Evolutionary conservation across 2,888 invertebrate species (phyloP).

Genomic region (Apocheima hispidaria): DNA sequence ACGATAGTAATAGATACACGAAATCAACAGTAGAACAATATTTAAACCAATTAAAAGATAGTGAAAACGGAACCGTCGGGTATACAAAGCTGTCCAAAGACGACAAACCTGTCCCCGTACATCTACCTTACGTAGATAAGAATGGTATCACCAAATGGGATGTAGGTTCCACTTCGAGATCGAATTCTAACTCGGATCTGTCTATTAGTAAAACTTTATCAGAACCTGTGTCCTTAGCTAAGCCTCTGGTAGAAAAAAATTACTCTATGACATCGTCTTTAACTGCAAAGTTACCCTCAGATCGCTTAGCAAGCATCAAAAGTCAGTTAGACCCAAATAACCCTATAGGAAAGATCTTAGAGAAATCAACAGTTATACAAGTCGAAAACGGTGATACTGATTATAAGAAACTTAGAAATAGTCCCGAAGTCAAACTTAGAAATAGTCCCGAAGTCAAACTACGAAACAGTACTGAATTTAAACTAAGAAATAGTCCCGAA

Average conservation of each 20-base stretch:
- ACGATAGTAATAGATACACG: slow-evolving; percentile 66
- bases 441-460: slow-evolving; percentile 52
- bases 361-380: slow-evolving; percentile 81
- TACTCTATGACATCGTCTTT: slow-evolving; percentile 71
- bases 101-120: slow-evolving; percentile 79
- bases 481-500: slow-evolving; percentile 39
- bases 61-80: slow-evolving; percentile 73
- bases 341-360: slow-evolving; percentile 82
- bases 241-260: slow-evolving; percentile 66
- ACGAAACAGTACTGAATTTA: slow-evolving; percentile 49
- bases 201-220: slow-evolving; percentile 80
- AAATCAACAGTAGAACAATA: slow-evolving; percentile 73
- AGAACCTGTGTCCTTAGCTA: slow-evolving; percentile 74
- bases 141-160: slow-evolving; percentile 74
- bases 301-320: slow-evolving; percentile 78
- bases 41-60: slow-evolving; percentile 74
- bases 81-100: slow-evolving; percentile 75
- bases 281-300: slow-evolving; percentile 72
- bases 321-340: slow-evolving; percentile 82
- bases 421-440: slow-evolving; percentile 54
- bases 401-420: slow-evolving; percentile 42
- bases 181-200: slow-evolving; percentile 76
- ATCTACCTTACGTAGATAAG: slow-evolving; percentile 75
- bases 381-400: slow-evolving; percentile 77
- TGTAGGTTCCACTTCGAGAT: slow-evolving; percentile 66